Base-by-base conservation (phyloP, 2,888 invertebrate genomes). In the Heteromurus nitidus region DNA sequence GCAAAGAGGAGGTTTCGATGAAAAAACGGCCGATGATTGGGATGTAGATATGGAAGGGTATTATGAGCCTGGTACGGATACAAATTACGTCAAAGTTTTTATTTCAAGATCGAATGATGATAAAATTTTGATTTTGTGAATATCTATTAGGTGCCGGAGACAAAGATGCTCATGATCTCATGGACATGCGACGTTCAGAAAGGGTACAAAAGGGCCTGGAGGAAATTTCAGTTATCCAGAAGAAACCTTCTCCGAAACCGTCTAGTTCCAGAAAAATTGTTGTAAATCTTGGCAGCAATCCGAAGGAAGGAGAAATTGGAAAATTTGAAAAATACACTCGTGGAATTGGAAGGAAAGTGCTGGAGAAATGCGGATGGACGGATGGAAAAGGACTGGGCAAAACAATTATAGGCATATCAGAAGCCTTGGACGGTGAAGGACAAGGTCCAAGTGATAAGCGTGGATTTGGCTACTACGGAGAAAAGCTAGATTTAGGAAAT, bases 41-140 rank as follows among this genome's bases (percentile, higher is more conserved):
- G 91, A 92, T 88, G 90, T 92, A 1, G 92, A 92, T 85, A 91
- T 90, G 89, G 89, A 90, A 82, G 89, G 88, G 0, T 92, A 91
- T 87, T 90, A 91, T 84, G 90, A 90, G 77, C 87, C 87, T 80
- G 88, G 88, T 87, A 84, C 72, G 67, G 36, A 13, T n/a, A 68
- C 18, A 16, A 44, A 18, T 50, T 70, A 36, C 18, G 60, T 42
- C 18, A 42, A 42, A 24, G 18, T 28, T 28, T 30, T 26, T 60
- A 28, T 28, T 28, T 1, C 16, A 18, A 5, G 42, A 62, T 30
- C 18, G 22, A 55, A 3, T 68, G 64, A 18, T 24, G 13, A 20
- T 75, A 31, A 0, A 44, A n/a, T 30, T 22, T 20, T 77, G 30
- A 31, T 44, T 18, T 69, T 86, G 22, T 60, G 26, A 11, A 11